phyloP scores from a whole-genome alignment of 1,140 invertebrate species.

The Drosophila paulistorum region DNA sequence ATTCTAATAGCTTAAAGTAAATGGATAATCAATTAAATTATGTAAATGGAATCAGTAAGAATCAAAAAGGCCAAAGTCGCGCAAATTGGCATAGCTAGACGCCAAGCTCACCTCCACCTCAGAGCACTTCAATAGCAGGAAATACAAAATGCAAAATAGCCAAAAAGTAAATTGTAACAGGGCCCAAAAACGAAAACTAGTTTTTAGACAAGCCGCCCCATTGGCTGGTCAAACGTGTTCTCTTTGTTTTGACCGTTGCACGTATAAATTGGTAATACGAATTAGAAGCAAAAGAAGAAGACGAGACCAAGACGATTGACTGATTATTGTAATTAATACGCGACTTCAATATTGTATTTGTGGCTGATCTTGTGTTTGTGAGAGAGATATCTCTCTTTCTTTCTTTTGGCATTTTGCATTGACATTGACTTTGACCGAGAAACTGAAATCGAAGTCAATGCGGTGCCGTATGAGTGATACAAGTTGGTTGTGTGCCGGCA shows the following conservation, averaged over 20 bases:
- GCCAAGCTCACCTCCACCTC: slow-evolving; percentile 56
- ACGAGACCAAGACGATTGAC: slow-evolving; percentile 38
- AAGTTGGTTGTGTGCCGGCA: slow-evolving; percentile 11
- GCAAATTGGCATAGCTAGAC: slow-evolving; percentile 45
- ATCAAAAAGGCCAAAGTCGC: slow-evolving; percentile 75
- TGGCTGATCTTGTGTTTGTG: not conserved
- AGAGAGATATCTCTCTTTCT: not conserved
- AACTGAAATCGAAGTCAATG: slow-evolving; percentile 73
- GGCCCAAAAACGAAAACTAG: slow-evolving; percentile 64
- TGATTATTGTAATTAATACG: slow-evolving; percentile 34
- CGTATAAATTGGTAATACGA: slow-evolving; percentile 20
- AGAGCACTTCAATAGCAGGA: slow-evolving; percentile 67
- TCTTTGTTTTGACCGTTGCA: slow-evolving; percentile 58
- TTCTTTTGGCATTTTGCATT: slow-evolving; percentile 58
- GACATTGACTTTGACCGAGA: slow-evolving; percentile 82
- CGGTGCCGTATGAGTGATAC: slow-evolving; percentile 52
- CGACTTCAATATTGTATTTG: slow-evolving; percentile 34
- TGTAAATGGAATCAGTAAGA: slow-evolving; percentile 72
- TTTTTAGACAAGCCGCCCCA: slow-evolving; percentile 49
- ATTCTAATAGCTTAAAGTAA: slow-evolving; percentile 18
- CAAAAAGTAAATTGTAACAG: slow-evolving; percentile 77
- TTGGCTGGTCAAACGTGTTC: slow-evolving; percentile 52
- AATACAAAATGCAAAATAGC: slow-evolving; percentile 77
- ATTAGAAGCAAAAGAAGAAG: slow-evolving; percentile 18
- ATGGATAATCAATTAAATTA: slow-evolving; percentile 63